Evolutionary conservation across 2,888 invertebrate species (phyloP).

Genomic region (Beris chalybata): DNA sequence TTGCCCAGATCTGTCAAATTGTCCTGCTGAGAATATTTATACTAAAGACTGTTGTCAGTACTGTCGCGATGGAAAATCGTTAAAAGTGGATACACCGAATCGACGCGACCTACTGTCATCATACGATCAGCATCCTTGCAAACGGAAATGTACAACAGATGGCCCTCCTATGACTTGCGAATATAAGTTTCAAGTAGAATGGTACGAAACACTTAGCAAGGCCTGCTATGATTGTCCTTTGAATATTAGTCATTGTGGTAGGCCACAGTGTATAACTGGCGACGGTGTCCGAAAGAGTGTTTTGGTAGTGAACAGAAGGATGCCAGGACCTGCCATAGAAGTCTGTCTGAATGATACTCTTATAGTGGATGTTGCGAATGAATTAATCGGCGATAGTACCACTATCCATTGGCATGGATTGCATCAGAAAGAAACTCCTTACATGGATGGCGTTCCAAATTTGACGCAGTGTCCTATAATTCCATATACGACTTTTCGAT

Average conservation of each 20-base stretch:
- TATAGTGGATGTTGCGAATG: slow-evolving; percentile 80
- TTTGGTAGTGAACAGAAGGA: slow-evolving; percentile 78
- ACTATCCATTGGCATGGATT: slow-evolving; percentile 93
- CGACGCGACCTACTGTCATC: background rate
- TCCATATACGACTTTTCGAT: slow-evolving; percentile 74
- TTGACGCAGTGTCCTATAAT: slow-evolving; percentile 83
- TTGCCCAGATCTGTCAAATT: slow-evolving; percentile 49
- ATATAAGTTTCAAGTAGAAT: slow-evolving; percentile 67
- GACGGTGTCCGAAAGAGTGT: slow-evolving; percentile 79
- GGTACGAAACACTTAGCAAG: slow-evolving; percentile 84
- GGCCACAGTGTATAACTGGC: slow-evolving; percentile 77
- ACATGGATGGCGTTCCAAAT: slow-evolving; percentile 87
- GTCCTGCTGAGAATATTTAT: slow-evolving; percentile 46
- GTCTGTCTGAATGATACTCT: slow-evolving; percentile 85
- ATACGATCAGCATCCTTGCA: slow-evolving; percentile 59
- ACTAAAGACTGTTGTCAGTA: slow-evolving; percentile 50
- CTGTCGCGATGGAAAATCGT: slow-evolving; percentile 42
- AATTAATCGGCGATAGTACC: slow-evolving; percentile 76
- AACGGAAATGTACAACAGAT: slow-evolving; percentile 62
- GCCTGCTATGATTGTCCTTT: slow-evolving; percentile 84
- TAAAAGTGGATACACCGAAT: background rate
- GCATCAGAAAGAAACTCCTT: slow-evolving; percentile 75
- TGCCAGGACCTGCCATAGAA: slow-evolving; percentile 86
- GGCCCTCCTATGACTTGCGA: slow-evolving; percentile 63
- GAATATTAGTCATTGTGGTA: slow-evolving; percentile 71